Percentiles rank a stretch among this genome's conserved stretches.
phyloP scores from a whole-genome alignment of 2,113 vertebrate genomes.

The Nesospiza acunhae region DNA sequence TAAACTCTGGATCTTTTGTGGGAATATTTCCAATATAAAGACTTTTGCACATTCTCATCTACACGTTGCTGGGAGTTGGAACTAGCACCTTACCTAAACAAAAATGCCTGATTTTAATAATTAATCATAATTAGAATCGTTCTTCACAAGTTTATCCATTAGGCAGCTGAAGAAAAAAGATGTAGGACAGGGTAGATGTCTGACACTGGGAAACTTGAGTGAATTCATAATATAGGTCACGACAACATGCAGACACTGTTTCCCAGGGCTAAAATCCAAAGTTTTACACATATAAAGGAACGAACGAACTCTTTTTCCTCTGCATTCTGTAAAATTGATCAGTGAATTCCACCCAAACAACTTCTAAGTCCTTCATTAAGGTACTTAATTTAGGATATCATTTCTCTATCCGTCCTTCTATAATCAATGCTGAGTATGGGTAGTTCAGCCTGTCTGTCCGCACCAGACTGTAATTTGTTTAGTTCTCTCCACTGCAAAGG shows the following conservation, averaged over 20 bases:
- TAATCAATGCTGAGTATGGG: not conserved
- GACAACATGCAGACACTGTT: not conserved
- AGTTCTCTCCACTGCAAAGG: not conserved
- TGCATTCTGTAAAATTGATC: not conserved
- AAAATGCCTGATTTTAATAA: not conserved
- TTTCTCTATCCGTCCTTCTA: not conserved
- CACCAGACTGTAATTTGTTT: not conserved
- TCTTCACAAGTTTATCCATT: not conserved
- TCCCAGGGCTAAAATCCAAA: not conserved
- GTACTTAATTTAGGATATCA: not conserved
- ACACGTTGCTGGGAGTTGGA: not conserved
- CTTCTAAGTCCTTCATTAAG: not conserved
- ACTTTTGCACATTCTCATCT: not conserved
- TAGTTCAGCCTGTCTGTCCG: not conserved
- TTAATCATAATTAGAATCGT: not conserved
- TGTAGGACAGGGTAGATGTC: not conserved
- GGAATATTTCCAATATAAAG: not conserved
- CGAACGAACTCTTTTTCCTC: not conserved
- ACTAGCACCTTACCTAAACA: not conserved
- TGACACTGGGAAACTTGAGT: not conserved
- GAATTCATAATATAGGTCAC: not conserved
- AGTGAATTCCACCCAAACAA: not conserved
- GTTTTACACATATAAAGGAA: not conserved
- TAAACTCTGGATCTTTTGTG: not conserved
- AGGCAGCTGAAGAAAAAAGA: not conserved